Evolutionary conservation across 2,113 vertebrate genomes (phyloP).

Genomic region (Sinocyclocheilus grahami): DNA sequence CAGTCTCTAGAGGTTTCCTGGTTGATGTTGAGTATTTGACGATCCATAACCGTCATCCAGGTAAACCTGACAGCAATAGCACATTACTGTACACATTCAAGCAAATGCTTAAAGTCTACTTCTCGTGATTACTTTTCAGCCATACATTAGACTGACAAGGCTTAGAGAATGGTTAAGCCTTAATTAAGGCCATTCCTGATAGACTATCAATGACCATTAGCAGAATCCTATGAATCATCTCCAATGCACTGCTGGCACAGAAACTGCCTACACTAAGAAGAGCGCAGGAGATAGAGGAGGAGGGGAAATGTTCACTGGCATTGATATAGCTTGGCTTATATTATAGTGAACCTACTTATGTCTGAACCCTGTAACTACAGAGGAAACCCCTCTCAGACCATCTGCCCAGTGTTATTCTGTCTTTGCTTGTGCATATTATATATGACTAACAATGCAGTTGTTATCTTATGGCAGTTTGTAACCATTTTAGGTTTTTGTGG

Average conservation of each 20-base stretch:
- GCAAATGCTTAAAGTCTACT: constrained; percentile 62
- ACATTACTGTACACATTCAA: constrained; percentile 48
- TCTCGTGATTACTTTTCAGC: constrained; percentile 62
- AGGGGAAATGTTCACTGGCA: constrained; percentile 5
- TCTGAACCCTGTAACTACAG: constrained; percentile 37
- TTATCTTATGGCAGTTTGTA: not conserved
- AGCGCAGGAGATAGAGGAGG: constrained; percentile 31
- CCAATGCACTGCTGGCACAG: constrained; percentile 54
- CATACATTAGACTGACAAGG: constrained; percentile 60
- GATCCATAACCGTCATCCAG: not conserved
- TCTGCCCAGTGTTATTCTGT: not conserved
- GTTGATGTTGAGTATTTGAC: not conserved
- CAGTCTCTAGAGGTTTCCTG: not conserved
- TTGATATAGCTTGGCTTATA: constrained; percentile 45
- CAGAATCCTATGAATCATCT: constrained; percentile 62
- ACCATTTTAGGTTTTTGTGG: too few relatives aligned
- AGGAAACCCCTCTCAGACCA: constrained; percentile 22
- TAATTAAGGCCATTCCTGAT: constrained; percentile 52
- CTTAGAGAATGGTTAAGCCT: constrained; percentile 46
- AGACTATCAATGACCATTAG: constrained; percentile 68
- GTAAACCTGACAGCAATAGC: constrained; percentile 53
- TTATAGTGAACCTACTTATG: constrained; percentile 36
- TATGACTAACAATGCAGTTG: not conserved
- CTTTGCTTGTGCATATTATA: not conserved
- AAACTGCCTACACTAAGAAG: constrained; percentile 49